Evolutionary conservation across 2,113 vertebrate genomes (phyloP), one percentile per base, ranked within the genome.

Genomic region (Rutilus rutilus): DNA sequence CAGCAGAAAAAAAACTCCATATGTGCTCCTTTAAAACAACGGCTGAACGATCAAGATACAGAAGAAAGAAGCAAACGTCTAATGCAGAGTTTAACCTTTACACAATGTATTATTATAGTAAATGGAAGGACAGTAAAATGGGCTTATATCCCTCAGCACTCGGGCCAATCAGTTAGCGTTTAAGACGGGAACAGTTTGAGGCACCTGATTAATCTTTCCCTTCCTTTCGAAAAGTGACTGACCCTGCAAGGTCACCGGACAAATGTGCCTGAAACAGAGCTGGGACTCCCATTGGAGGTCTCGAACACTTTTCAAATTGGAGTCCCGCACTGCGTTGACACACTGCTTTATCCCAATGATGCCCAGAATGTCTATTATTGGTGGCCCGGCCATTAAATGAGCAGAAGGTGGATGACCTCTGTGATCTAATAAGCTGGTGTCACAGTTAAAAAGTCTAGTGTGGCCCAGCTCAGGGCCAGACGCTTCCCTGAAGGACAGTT

Each of bases 401-500:
- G 87, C 75, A 65, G 65, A 71, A 85, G 87, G 78, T 73, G 67
- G 78, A 82, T 87, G 89, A 88, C 89, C 89, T 88, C 79, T 90
- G 85, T 90, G 87, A 88, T 90, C 89, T 90, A 88, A 90, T 90
- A 85, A 88, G 89, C 78, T 88, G 78, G 78, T 88, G 89, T 90
- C 87, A 88, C 85, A 86, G 78, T 88, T 85, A 90, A 88, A 90
- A 91, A 90, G 89, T 92, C 90, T 91, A 91, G 89, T 90, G 90
- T 92, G 92, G 87, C 87, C 75, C 65, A 85, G 83, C 90, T 90
- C 92, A 90, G 75, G 94, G 93, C 88, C 85, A 64, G 85, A 76
- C 33, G 8, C 69, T 67, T 87, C 89, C 90, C 90, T 89, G 78
- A 92, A 93, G 88, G 90, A 90, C 86, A 88, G 87, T 86, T 92